phyloP scores from a whole-genome alignment of 2,113 vertebrate genomes.

The Haplochromis vanheusdeni region DNA sequence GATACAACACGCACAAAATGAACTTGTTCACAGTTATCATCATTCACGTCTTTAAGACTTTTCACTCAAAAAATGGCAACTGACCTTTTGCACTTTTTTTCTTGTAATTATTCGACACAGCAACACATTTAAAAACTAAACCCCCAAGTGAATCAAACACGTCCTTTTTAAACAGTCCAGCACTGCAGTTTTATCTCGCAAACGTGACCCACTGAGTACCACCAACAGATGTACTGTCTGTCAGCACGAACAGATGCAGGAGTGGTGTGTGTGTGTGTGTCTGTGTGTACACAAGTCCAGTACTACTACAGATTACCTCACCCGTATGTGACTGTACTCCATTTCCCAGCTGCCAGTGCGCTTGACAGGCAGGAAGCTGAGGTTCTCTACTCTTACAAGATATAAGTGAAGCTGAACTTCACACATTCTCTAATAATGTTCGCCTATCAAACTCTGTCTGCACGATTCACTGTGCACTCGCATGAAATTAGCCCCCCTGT shows the following conservation, averaged over 20 bases:
- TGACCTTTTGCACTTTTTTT: neutral
- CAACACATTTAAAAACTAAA: neutral
- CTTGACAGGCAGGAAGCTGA: neutral
- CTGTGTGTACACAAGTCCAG: neutral
- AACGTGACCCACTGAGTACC: neutral
- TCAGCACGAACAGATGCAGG: neutral
- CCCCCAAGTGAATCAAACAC: neutral
- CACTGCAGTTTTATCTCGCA: neutral
- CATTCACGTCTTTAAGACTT: conserved; percentile 36
- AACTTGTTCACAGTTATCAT: conserved; percentile 26
- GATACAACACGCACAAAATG: conserved; percentile 50
- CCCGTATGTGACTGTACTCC: neutral
- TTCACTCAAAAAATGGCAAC: neutral
- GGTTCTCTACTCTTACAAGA: neutral
- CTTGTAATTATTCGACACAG: neutral
- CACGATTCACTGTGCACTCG: neutral
- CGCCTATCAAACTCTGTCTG: neutral
- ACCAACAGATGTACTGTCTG: neutral
- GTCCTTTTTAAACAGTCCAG: conserved; percentile 2
- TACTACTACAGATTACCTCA: neutral
- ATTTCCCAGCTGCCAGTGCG: neutral
- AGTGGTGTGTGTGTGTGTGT: neutral
- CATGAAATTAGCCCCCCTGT: conserved; percentile 16
- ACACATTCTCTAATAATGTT: neutral
- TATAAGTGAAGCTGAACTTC: neutral